Percentiles rank a stretch among this genome's conserved stretches.
Conservation (phyloP, 2,113 vertebrate genomes). For the Proterorhinus semilunaris region DNA sequence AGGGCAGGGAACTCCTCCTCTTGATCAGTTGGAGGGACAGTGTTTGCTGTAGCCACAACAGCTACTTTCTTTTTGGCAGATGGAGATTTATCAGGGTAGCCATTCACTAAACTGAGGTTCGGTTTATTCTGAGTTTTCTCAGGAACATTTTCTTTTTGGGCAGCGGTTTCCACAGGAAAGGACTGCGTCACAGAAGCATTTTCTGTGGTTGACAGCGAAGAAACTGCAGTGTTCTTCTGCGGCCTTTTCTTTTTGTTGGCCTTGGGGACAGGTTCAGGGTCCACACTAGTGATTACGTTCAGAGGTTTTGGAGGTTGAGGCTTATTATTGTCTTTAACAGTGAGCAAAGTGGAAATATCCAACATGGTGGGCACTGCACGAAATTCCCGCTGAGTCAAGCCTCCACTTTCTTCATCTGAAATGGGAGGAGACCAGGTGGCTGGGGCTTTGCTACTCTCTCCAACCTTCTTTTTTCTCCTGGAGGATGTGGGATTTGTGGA, state of each 20-base stretch:
- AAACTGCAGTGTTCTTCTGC: conserved; percentile 46
- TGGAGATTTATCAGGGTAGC: conserved; percentile 74
- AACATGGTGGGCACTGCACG: conserved; percentile 81
- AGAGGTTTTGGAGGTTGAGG: conserved; percentile 38
- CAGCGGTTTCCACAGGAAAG: not conserved
- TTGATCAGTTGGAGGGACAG: conserved; percentile 69
- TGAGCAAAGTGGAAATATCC: conserved; percentile 87
- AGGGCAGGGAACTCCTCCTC: conserved; percentile 95
- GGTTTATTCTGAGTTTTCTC: conserved; percentile 71
- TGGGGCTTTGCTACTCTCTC: conserved; percentile 65
- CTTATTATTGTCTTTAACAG: conserved; percentile 67
- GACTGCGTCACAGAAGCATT: not conserved
- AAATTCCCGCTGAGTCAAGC: conserved; percentile 80
- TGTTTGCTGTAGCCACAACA: conserved; percentile 65
- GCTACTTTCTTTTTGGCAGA: conserved; percentile 68
- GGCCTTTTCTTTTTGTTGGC: conserved; percentile 85
- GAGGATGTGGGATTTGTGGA: conserved; percentile 60
- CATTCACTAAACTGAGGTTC: conserved; percentile 73
- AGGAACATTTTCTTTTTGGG: conserved; percentile 73
- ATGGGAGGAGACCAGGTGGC: conserved; percentile 50
- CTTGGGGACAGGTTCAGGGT: conserved; percentile 70
- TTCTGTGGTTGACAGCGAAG: not conserved
- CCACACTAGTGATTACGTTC: conserved; percentile 40
- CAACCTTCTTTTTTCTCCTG: conserved; percentile 76
- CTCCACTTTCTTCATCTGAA: conserved; percentile 70